Evolutionary conservation across 2,797 vertebrate species (phyloP).

Genomic region (Galagoides demidoff): DNA sequence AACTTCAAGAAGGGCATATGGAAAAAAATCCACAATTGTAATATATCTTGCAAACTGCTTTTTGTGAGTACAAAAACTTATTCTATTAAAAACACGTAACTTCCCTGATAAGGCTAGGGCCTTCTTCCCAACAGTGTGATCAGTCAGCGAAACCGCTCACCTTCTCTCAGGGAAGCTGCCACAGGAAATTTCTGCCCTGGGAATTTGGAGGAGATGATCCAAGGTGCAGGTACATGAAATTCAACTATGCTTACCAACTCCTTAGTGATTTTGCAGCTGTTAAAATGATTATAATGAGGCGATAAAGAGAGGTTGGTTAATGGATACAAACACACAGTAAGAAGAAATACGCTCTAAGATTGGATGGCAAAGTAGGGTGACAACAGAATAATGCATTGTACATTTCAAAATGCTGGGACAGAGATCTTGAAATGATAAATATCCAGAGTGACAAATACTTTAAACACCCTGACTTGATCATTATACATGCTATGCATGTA

Average conservation of each 20-base stretch:
- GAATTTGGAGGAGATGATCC: neutral
- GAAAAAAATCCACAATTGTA: neutral
- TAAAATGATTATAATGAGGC: neutral
- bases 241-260: neutral
- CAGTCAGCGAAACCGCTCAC: neutral
- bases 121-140: neutral
- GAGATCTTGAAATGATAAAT: neutral
- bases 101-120: neutral
- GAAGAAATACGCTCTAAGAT: neutral
- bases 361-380: neutral
- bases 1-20: neutral
- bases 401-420: neutral
- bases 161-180: neutral
- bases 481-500: neutral
- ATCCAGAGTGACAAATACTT: too few species aligned
- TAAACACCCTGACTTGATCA: neutral
- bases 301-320: neutral
- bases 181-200: neutral
- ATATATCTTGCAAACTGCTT: constrained; percentile 11
- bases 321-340: neutral
- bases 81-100: constrained; percentile 22
- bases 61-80: constrained; percentile 50
- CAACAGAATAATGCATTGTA: neutral
- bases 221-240: neutral
- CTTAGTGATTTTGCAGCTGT: neutral